Evolutionary conservation across 2,797 vertebrate species (phyloP).

Genomic region (Cichlasoma orientale): DNA sequence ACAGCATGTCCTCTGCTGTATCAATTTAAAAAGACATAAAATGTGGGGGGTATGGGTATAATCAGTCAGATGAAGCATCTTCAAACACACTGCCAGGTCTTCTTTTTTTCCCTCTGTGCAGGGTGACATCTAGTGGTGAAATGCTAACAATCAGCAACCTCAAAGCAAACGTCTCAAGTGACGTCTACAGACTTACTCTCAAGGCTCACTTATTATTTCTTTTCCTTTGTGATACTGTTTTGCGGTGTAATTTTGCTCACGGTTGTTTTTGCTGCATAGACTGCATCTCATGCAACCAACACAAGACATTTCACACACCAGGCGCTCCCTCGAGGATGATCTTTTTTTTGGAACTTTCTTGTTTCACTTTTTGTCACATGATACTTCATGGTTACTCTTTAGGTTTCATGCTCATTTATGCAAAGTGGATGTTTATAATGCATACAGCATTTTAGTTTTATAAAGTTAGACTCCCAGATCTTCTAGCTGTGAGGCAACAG

Average conservation of each 20-base stretch:
- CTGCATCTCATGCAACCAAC: background rate
- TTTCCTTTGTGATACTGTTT: background rate
- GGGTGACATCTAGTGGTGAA: constrained; percentile 65
- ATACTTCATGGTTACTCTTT: background rate
- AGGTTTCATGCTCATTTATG: background rate
- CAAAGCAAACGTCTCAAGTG: background rate
- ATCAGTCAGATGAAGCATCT: background rate
- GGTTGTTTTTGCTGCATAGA: background rate
- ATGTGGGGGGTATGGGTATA: background rate
- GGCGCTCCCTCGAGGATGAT: background rate
- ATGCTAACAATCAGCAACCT: background rate
- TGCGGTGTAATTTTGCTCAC: background rate
- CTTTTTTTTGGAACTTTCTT: fast-evolving
- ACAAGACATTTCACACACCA: background rate
- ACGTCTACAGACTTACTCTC: too few relatives aligned
- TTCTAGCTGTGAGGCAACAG: too few relatives aligned
- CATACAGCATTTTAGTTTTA: background rate
- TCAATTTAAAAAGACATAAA: background rate
- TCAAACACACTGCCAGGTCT: background rate
- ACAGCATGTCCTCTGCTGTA: background rate
- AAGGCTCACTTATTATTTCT: background rate
- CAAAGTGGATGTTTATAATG: background rate
- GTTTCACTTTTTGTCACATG: background rate
- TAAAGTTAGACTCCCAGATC: too few relatives aligned
- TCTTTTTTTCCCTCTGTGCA: background rate